Percentiles rank a stretch among this genome's conserved stretches.
phyloP scores from a whole-genome alignment of 1,140 invertebrate species.

The Leptopilina boulardi region DNA sequence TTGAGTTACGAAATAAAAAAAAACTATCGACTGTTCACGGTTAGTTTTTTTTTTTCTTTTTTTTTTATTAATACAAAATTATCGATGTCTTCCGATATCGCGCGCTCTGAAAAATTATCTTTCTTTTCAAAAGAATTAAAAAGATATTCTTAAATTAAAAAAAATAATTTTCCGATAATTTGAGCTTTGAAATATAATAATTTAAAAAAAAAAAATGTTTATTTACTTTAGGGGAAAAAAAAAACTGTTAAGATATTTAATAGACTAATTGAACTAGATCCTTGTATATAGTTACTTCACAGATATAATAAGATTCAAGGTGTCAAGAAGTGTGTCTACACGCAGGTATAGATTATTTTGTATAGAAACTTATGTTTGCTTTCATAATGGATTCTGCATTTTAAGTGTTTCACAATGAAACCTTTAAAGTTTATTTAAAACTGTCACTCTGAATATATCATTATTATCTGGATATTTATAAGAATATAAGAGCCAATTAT shows the following conservation, averaged over 20 bases:
- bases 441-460: not conserved
- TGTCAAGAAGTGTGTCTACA: not conserved
- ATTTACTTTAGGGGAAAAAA: not conserved
- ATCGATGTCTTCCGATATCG: not conserved
- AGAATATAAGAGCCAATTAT: too few relatives aligned
- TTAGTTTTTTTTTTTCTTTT: not conserved
- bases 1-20: not conserved
- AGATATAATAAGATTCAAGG: not conserved
- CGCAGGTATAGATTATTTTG: conserved; percentile 5
- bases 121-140: too few relatives aligned
- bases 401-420: conserved; percentile 21
- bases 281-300: not conserved
- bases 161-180: not conserved
- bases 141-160: not conserved
- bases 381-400: not conserved
- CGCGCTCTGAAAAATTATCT: not conserved
- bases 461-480: not conserved
- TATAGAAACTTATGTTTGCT: not conserved
- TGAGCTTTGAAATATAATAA: too few relatives aligned
- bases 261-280: not conserved
- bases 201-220: not conserved
- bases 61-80: conserved; percentile 1
- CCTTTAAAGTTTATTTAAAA: conserved; percentile 12
- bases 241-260: not conserved
- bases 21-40: conserved; percentile 14